Evolutionary conservation across 2,113 vertebrate species (phyloP).

Genomic region (Theristicus caerulescens): DNA sequence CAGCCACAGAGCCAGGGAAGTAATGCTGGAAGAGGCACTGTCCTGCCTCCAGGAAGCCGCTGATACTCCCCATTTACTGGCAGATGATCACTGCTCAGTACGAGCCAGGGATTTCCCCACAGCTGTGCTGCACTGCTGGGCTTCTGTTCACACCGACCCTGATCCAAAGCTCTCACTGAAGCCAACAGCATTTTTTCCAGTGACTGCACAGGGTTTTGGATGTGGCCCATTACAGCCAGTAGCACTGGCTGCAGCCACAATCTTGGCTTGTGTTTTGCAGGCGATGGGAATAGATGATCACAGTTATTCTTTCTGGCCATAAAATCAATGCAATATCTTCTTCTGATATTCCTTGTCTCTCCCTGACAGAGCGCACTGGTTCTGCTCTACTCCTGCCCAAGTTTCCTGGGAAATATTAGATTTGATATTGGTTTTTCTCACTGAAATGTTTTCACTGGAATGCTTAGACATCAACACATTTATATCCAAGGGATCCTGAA

Average conservation of each 20-base stretch:
- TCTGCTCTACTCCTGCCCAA: not conserved
- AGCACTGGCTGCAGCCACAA: not conserved
- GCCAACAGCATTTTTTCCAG: not conserved
- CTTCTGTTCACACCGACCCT: slow-evolving; percentile 6
- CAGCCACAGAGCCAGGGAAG: not conserved
- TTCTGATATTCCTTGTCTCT: not conserved
- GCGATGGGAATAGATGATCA: not conserved
- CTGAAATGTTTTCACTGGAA: slow-evolving; percentile 27
- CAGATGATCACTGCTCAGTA: not conserved
- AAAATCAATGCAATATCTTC: slow-evolving; percentile 18
- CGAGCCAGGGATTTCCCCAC: slow-evolving; percentile 7
- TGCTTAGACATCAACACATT: slow-evolving; percentile 49
- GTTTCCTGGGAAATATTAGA: slow-evolving; percentile 41
- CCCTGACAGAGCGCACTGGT: not conserved
- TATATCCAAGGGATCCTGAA: slow-evolving; percentile 36
- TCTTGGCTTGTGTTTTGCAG: not conserved
- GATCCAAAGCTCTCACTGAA: slow-evolving; percentile 7
- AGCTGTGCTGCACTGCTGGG: slow-evolving; percentile 15
- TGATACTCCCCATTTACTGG: not conserved
- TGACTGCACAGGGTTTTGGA: slow-evolving; percentile 12
- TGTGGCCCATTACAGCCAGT: slow-evolving; percentile 1
- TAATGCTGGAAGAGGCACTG: not conserved
- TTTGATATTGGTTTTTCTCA: not conserved
- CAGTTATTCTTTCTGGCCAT: slow-evolving; percentile 24
- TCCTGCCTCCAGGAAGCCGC: not conserved